Base-by-base conservation (phyloP, 2,797 vertebrate species). In the Meda fulgida region DNA sequence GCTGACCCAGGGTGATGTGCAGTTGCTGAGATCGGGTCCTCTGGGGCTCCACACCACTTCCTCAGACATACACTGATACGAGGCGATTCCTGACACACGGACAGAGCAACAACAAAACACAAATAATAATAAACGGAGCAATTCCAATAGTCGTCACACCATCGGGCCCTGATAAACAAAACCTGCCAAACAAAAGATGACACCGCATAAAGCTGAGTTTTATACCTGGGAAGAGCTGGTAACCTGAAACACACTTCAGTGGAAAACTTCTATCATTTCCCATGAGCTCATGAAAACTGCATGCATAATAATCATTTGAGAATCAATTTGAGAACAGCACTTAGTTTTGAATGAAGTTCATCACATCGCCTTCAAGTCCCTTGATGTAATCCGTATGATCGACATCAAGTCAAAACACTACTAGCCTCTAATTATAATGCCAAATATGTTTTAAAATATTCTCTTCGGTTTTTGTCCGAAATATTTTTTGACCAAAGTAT, bases 1-100 rank as follows among this genome's bases (percentile, higher is more conserved):
- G 93, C 96, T 98, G 93, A 98, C 97, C 97, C 97, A 97, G 46
- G 97, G 96, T 82, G 97, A 98, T 77, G 97, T 98, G 90, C 97
- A 98, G 93, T 98, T 98, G 91, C 97, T 98, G 89, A 98, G 96
- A 92, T 98, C 97, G 65, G 97, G 97, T 63, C 97, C 97, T 89
- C 96, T 94, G 78, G 96, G 95, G 89, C 95, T 97, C 97, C 97
- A 98, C 18, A 95, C 93, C 85, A 97, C 96, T 51, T 97, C 93
- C 63, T 96, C 93, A 40, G 93, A 92, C 87, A 95, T 91, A 90
- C 97, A 98, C 91, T 97, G 96, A 93, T 97, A 97, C 70, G 97
- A 97, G 70, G 97, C 97, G 18, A 97, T 97, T 89, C 97, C 97
- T 97, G 92, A 36, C 63, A 58, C 18, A 66, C 48, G 46, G 19